These are phyloP conservation scores for Molossus molossus DNA, from an alignment of 2,797 vertebrate genomes.

Conservation along the genomic window DNA sequence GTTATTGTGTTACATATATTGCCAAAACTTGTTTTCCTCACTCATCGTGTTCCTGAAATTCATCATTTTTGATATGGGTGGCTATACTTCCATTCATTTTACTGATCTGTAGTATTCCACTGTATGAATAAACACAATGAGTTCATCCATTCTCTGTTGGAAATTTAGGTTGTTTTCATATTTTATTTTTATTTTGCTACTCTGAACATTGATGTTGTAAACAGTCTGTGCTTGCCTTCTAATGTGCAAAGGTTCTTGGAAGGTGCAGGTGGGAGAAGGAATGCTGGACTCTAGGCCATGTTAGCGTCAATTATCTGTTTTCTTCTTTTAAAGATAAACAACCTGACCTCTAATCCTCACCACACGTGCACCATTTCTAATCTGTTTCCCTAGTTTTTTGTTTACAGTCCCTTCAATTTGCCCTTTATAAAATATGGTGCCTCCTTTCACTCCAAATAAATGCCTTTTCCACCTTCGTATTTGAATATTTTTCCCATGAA, in stretches of 20 bases:
- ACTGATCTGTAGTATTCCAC: background rate
- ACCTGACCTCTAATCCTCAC: background rate
- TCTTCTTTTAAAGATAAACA: constrained; percentile 28
- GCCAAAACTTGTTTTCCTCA: background rate
- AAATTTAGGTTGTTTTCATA: background rate
- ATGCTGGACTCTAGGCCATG: background rate
- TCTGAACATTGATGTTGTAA: background rate
- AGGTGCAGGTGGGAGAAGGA: background rate
- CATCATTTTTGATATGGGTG: background rate
- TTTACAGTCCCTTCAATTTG: constrained; percentile 3
- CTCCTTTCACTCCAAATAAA: background rate
- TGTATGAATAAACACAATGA: background rate
- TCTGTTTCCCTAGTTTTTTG: constrained; percentile 2
- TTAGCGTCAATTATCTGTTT: background rate
- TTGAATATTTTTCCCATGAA: constrained; percentile 1
- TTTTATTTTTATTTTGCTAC: background rate
- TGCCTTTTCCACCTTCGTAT: background rate
- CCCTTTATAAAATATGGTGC: background rate
- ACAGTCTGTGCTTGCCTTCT: background rate
- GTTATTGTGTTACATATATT: background rate
- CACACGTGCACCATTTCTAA: background rate
- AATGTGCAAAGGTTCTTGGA: background rate
- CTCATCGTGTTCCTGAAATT: background rate
- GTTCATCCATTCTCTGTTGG: background rate
- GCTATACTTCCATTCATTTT: constrained; percentile 28